These are phyloP conservation scores for Drosophila kanekoi DNA, from an alignment of 2,888 invertebrate genomes.

Conservation along the genomic window DNA sequence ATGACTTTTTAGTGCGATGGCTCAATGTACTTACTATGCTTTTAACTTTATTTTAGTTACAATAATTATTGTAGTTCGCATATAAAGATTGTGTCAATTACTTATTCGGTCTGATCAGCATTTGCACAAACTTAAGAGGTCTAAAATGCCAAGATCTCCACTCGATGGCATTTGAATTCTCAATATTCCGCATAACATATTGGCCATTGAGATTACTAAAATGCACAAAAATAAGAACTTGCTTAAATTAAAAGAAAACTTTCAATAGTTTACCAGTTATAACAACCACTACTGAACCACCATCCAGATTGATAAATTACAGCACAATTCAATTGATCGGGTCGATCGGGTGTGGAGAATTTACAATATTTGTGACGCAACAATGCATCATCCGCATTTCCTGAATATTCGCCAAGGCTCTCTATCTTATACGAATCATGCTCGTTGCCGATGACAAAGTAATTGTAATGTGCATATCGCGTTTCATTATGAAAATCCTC, in stretches of 20 bases:
- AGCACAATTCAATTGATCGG: slow-evolving; percentile 88
- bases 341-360: slow-evolving; percentile 88
- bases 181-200: slow-evolving; percentile 85
- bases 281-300: slow-evolving; percentile 89
- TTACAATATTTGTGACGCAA: slow-evolving; percentile 88
- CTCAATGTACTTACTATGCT: no score
- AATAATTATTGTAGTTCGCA: no score
- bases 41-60: no score
- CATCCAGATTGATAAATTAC: slow-evolving; percentile 88
- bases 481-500: slow-evolving; percentile 87
- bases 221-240: neutral
- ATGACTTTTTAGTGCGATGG: no score
- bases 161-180: slow-evolving; percentile 83
- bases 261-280: slow-evolving; percentile 86
- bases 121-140: slow-evolving; percentile 87
- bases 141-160: slow-evolving; percentile 88
- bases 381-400: slow-evolving; percentile 88
- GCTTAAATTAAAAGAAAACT: no score
- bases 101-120: slow-evolving; percentile 86
- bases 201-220: slow-evolving; percentile 88
- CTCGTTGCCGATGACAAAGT: slow-evolving; percentile 88
- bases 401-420: slow-evolving; percentile 87
- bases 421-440: slow-evolving; percentile 88
- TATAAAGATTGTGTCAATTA: no score
- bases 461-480: slow-evolving; percentile 87